Evolutionary conservation across 2,888 invertebrate species (phyloP), one percentile per base, ranked within the genome.

Genomic region (Pardosa pseudoannulata): DNA sequence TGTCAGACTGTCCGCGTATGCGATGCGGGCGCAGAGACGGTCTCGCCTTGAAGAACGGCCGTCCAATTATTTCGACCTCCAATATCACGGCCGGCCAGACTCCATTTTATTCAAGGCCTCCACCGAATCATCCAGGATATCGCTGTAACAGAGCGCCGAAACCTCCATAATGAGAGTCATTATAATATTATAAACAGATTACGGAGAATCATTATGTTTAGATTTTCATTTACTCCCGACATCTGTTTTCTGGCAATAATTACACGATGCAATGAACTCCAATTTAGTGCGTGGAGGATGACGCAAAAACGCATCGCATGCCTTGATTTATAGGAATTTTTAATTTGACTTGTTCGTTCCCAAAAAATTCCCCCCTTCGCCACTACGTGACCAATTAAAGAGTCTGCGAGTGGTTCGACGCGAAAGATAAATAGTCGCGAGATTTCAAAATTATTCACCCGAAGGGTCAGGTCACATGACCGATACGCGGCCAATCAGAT

Each of bases 141-240:
- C n/a, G n/a, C n/a, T n/a, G n/a, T n/a, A n/a, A n/a, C n/a, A n/a
- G n/a, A n/a, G n/a, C n/a, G n/a, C n/a, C n/a, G n/a, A 46, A 46
- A 19, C 23, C 5, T 23, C 56, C 23, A 23, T 56, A 56, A 56
- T 56, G 23, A 56, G 19, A 19, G 19, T 23, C 19, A 56, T 56
- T 56, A 56, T 56, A 56, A 56, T 56, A 56, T 56, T 56, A 56
- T 56, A 56, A 56, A 56, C 56, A 56, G 1, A 56, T 56, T 56
- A 56, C 16, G 23, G 1, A 2, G 23, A 56, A 56, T 56, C 56
- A 56, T 56, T 56, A 56, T 23, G 56, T 56, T 56, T 56, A 56
- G 56, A 56, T 56, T 56, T 56, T 56, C 56, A 23, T 23, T 56
- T 23, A 56, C 19, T 56, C 16, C 46, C 5, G 23, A 56, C 56